Percentiles rank a stretch among this genome's conserved stretches.
These are phyloP conservation scores for Agapostemon virescens DNA, from an alignment of 2,888 invertebrate genomes.

Conservation along the genomic window DNA sequence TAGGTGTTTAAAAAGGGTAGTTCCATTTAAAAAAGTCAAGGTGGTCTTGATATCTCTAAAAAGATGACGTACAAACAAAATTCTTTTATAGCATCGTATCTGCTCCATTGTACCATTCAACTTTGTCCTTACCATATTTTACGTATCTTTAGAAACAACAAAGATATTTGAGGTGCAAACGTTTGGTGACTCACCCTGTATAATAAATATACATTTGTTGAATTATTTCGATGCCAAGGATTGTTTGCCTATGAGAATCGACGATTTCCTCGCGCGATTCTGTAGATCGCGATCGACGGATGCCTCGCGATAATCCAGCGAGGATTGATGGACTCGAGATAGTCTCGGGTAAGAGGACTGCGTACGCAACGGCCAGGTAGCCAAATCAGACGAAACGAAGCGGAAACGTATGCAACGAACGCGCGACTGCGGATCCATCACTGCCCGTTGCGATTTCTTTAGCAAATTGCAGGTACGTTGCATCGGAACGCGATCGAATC, in stretches of 20 bases:
- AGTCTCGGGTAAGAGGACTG: constrained; percentile 36
- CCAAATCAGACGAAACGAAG: constrained; percentile 11
- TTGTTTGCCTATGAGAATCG: neutral
- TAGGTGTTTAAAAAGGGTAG: no score
- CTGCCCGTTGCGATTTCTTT: constrained; percentile 56
- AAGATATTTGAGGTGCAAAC: no score
- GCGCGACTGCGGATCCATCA: constrained; percentile 45
- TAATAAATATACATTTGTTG: no score
- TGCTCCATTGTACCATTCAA: no score
- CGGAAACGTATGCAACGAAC: constrained; percentile 38
- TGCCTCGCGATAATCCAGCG: constrained; percentile 37
- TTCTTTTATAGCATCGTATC: no score
- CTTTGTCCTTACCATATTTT: no score
- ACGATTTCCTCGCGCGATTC: neutral
- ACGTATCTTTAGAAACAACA: no score
- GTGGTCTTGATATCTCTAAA: no score
- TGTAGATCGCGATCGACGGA: neutral
- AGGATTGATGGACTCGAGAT: neutral
- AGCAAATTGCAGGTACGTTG: constrained; percentile 60
- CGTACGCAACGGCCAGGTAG: constrained; percentile 19
- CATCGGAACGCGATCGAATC: constrained; percentile 58
- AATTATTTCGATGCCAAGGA: neutral
- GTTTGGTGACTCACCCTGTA: no score
- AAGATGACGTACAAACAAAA: no score
- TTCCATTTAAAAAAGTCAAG: no score